phyloP scores from a whole-genome alignment of 35 echinoderm and acorn worm species.

The Lytechinus variegatus region DNA sequence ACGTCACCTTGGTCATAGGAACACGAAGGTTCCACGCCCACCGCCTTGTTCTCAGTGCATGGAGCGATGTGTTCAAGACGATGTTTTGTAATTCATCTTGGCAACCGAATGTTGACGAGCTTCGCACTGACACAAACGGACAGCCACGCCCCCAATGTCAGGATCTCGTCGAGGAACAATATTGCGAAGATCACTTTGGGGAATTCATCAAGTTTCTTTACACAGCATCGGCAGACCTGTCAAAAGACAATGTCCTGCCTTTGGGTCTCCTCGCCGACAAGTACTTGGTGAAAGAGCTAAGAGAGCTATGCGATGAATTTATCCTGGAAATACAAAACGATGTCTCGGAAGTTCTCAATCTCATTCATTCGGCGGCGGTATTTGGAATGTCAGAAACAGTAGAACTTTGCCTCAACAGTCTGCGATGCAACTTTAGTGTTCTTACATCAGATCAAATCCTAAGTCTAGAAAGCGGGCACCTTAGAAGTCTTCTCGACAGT shows the following conservation, averaged over 20 bases:
- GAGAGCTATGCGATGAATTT: conserved; percentile 65
- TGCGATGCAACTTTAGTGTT: neutral
- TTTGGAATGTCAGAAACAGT: neutral
- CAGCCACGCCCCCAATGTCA: conserved; percentile 33
- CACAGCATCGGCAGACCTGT: conserved; percentile 67
- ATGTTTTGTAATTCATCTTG: conserved; percentile 69
- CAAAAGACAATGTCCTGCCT: conserved; percentile 57
- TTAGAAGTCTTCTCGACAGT: conserved; percentile 2
- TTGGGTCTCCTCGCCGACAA: conserved; percentile 76
- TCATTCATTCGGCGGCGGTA: neutral
- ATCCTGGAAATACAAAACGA: neutral
- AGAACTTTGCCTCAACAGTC: neutral
- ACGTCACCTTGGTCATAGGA: conserved; percentile 69
- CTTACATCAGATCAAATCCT: neutral
- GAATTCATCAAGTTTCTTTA: conserved; percentile 79
- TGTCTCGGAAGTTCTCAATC: neutral
- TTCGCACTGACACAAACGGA: neutral
- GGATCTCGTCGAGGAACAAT: conserved; percentile 55
- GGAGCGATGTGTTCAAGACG: conserved; percentile 85
- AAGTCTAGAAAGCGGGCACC: neutral
- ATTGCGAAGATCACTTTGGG: conserved; percentile 63
- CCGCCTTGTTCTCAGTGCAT: conserved; percentile 69
- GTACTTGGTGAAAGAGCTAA: conserved; percentile 66
- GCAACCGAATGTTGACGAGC: neutral
- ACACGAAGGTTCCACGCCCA: conserved; percentile 58